Evolutionary conservation across 1,140 invertebrate species (phyloP).

Genomic region (Anastatus disparis): DNA sequence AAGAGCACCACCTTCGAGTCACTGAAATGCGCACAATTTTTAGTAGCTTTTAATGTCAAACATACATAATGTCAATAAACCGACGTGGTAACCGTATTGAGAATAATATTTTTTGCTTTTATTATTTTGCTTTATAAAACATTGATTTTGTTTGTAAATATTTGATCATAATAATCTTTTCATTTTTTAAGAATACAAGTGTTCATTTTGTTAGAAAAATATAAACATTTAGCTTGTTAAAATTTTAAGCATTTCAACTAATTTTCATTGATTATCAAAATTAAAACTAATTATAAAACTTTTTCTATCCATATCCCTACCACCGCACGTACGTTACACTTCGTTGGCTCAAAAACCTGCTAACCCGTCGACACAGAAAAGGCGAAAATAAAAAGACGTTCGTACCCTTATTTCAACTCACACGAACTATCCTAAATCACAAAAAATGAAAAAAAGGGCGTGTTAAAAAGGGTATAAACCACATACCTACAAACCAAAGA

Average conservation of each 20-base stretch:
- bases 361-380: slow-evolving; percentile 35
- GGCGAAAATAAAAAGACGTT: not conserved
- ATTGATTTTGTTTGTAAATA: too few relatives aligned
- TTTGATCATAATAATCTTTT: too few relatives aligned
- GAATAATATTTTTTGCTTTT: too few relatives aligned
- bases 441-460: slow-evolving; percentile 38
- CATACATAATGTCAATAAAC: slow-evolving; percentile 9
- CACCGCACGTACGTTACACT: not conserved
- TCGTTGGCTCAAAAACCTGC: not conserved
- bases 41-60: not conserved
- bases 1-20: not conserved
- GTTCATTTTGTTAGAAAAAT: too few relatives aligned
- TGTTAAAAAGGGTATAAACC: slow-evolving; percentile 8
- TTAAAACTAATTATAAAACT: too few relatives aligned
- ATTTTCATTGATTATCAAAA: too few relatives aligned
- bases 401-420: not conserved
- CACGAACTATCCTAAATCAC: slow-evolving; percentile 48
- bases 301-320: too few relatives aligned
- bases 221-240: too few relatives aligned
- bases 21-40: not conserved
- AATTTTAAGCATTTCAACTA: too few relatives aligned
- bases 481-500: not conserved
- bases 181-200: too few relatives aligned
- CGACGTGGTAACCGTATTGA: slow-evolving; percentile 9
- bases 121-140: too few relatives aligned